Conservation (phyloP, 2,113 vertebrate genomes). For the Megaceryle torquata region DNA sequence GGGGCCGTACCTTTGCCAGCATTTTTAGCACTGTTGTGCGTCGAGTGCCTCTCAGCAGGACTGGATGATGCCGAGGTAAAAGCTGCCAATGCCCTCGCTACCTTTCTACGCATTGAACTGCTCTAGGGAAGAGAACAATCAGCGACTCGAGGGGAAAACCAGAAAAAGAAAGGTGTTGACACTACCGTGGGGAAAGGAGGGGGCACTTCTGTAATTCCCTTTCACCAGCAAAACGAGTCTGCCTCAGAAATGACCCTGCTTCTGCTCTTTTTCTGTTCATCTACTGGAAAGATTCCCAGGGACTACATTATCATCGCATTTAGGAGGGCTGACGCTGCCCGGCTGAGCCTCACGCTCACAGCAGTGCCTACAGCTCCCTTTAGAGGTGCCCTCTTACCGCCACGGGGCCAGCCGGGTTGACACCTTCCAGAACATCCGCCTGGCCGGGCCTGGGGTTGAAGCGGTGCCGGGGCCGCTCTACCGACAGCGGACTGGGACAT, state of each 20-base stretch:
- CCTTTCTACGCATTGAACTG: not conserved
- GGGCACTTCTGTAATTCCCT: not conserved
- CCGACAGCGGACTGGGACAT: not conserved
- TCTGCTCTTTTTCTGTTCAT: not conserved
- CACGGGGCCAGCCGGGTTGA: not conserved
- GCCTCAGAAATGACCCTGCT: not conserved
- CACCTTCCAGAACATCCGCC: not conserved
- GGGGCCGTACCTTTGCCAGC: not conserved
- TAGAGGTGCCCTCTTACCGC: not conserved
- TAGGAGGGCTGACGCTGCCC: not conserved
- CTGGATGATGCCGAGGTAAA: conserved; percentile 16
- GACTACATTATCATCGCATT: not conserved
- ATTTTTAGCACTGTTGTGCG: conserved; percentile 8
- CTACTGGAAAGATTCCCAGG: not conserved
- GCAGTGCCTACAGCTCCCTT: not conserved
- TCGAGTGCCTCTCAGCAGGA: conserved; percentile 37
- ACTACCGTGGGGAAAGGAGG: not conserved
- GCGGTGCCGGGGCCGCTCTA: not conserved
- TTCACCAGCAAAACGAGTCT: not conserved
- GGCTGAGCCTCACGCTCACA: accelerated
- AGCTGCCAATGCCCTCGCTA: conserved; percentile 23
- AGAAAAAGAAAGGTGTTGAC: conserved; percentile 16
- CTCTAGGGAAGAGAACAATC: conserved; percentile 23
- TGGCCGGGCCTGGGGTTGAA: not conserved
- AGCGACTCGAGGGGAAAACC: not conserved